A percentile compares a stretch with the other conserved stretches of the same genome.
Evolutionary conservation across 1,140 invertebrate genomes (phyloP).

Genomic region (Meloidogyne floridensis): DNA sequence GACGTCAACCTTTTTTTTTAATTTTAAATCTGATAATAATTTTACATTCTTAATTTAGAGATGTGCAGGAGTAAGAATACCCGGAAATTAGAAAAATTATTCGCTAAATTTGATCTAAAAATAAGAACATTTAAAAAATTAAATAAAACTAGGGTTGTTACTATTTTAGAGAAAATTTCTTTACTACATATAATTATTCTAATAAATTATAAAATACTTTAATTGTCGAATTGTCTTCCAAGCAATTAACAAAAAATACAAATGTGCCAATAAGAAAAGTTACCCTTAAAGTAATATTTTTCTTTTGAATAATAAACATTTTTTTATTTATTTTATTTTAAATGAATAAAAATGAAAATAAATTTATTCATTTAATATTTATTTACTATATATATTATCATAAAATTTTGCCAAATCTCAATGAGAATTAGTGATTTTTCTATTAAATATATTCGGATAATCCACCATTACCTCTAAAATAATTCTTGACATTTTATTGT

Average conservation of each 20-base stretch:
- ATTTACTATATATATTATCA: background rate
- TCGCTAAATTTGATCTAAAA: too few species aligned
- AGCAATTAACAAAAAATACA: background rate
- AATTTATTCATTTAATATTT: background rate
- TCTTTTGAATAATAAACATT: background rate
- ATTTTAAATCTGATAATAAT: too few species aligned
- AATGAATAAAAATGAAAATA: background rate
- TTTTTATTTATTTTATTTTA: background rate
- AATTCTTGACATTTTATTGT: conserved; percentile 3
- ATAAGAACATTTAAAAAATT: too few species aligned
- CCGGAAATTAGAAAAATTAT: too few species aligned
- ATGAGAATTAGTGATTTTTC: background rate
- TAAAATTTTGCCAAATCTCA: too few species aligned
- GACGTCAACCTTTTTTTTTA: background rate
- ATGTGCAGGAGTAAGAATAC: too few species aligned
- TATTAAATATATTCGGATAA: conserved; percentile 3
- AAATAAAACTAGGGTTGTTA: too few species aligned
- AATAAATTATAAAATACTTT: background rate
- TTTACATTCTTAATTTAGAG: too few species aligned
- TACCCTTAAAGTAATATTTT: conserved; percentile 5
- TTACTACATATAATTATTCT: too few species aligned
- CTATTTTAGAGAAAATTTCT: too few species aligned
- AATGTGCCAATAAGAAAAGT: background rate
- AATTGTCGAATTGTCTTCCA: background rate
- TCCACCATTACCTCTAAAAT: background rate